Conservation (phyloP, 1,140 invertebrate genomes). For the Diprion similis region DNA sequence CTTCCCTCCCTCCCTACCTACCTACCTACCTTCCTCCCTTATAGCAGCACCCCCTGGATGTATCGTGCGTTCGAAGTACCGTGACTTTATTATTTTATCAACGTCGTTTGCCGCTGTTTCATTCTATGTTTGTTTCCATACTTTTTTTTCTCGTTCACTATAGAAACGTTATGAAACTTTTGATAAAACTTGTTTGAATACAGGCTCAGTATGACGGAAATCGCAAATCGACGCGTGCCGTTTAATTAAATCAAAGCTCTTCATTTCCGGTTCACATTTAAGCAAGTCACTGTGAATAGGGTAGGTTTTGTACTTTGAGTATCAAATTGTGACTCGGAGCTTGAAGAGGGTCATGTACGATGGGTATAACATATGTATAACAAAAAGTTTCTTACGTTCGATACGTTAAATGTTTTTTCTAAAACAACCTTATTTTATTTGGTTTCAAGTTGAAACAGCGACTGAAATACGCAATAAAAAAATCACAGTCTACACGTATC, state of each 20-base stretch:
- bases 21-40: conserved; percentile 37
- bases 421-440: too few species aligned
- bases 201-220: too few species aligned
- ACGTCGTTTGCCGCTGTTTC: too few species aligned
- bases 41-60: conserved; percentile 50
- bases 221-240: background rate
- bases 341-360: too few species aligned
- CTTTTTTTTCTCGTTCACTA: background rate
- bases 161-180: too few species aligned
- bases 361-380: too few species aligned
- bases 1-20: conserved; percentile 26
- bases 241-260: background rate
- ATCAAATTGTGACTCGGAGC: background rate
- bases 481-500: too few species aligned
- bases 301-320: background rate
- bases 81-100: background rate
- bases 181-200: background rate
- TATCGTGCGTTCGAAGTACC: conserved; percentile 18
- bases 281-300: background rate
- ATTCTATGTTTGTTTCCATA: background rate
- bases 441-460: too few species aligned
- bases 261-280: background rate
- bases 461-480: too few species aligned
- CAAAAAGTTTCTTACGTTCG: too few species aligned
- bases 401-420: too few species aligned